These are phyloP conservation scores for Brachyistius frenatus DNA, from an alignment of 2,113 vertebrate genomes.

Conservation along the genomic window DNA sequence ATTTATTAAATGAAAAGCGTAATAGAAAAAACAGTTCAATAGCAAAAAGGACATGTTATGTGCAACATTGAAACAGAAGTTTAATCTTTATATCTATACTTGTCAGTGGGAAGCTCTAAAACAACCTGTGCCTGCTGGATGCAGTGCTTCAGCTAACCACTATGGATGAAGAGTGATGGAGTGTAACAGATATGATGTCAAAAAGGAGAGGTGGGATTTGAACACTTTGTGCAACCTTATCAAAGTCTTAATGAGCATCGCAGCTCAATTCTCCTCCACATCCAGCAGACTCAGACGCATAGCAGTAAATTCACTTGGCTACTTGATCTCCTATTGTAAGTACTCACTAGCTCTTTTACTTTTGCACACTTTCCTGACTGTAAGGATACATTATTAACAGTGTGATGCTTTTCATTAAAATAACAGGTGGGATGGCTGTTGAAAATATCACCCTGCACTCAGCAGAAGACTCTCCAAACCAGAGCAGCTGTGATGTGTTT, in stretches of 20 bases:
- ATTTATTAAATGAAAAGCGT: no score
- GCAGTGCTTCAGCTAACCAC: not conserved
- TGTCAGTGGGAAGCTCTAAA: no score
- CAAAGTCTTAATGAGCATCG: not conserved
- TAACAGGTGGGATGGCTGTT: slow-evolving; percentile 53
- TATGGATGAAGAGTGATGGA: not conserved
- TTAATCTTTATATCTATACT: no score
- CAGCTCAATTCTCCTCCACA: slow-evolving; percentile 18
- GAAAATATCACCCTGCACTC: slow-evolving; percentile 55
- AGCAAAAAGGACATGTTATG: no score
- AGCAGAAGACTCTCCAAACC: slow-evolving; percentile 51
- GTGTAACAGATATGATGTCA: slow-evolving; percentile 39
- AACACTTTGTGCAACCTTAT: slow-evolving; percentile 20
- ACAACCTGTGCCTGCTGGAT: not conserved
- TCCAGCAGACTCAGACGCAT: slow-evolving; percentile 16
- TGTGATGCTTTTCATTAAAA: slow-evolving; percentile 1
- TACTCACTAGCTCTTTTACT: slow-evolving; percentile 4
- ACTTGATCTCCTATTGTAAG: slow-evolving; percentile 38
- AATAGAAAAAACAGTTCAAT: no score
- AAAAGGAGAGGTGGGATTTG: slow-evolving; percentile 63
- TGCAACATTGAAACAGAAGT: no score
- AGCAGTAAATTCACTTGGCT: not conserved
- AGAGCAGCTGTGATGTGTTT: slow-evolving; percentile 84
- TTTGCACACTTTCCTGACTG: not conserved
- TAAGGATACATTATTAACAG: not conserved